phyloP scores from a whole-genome alignment of 2,797 vertebrate genomes.

The Tarsius wallacei region DNA sequence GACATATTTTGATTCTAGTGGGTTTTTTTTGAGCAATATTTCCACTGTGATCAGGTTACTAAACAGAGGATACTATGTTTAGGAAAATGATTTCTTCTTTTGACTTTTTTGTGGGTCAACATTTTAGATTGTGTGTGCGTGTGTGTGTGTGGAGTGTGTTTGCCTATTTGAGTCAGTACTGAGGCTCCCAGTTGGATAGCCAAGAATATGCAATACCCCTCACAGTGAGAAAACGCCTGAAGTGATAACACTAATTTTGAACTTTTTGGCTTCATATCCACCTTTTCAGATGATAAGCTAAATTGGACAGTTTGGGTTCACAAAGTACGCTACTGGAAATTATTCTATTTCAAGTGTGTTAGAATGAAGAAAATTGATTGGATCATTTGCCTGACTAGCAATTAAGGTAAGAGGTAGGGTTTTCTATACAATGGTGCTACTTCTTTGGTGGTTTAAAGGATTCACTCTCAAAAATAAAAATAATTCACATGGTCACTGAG shows the following conservation, averaged over 20 bases:
- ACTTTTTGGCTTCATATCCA: background rate
- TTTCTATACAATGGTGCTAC: background rate
- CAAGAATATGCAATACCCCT: background rate
- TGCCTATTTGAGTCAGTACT: background rate
- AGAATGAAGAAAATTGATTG: background rate
- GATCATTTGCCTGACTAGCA: background rate
- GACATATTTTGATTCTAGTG: background rate
- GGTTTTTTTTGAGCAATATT: background rate
- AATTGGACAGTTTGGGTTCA: background rate
- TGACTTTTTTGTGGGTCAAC: background rate
- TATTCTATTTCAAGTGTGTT: background rate
- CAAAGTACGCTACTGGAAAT: background rate
- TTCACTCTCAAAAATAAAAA: background rate
- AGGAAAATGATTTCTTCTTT: slow-evolving; percentile 1
- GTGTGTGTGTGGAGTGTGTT: background rate
- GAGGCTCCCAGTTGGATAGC: background rate
- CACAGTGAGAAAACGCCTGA: background rate
- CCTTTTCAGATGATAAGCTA: background rate
- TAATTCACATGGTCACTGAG: background rate
- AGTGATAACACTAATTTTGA: background rate
- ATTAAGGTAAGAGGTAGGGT: background rate
- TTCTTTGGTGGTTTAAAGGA: background rate
- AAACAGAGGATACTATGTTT: background rate
- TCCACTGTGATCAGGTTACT: background rate
- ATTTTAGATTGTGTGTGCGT: background rate